These are phyloP conservation scores for Diabrotica undecimpunctata DNA, from an alignment of 1,140 invertebrate genomes.

Conservation along the genomic window DNA sequence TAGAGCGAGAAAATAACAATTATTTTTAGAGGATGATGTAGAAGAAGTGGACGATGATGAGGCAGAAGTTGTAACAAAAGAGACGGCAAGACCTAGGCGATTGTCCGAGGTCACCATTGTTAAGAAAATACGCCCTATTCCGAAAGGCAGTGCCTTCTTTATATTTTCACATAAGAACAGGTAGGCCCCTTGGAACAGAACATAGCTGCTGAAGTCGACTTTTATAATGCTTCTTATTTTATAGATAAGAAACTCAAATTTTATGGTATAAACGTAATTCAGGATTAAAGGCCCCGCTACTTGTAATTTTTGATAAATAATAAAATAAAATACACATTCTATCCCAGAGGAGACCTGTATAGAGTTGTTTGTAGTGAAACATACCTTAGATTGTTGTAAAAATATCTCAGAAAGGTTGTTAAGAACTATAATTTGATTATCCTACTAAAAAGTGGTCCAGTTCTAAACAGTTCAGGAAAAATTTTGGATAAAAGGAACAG, in stretches of 20 bases:
- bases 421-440: too few relatives aligned
- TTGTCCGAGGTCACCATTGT: slow-evolving; percentile 87
- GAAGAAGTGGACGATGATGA: slow-evolving; percentile 24
- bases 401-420: too few relatives aligned
- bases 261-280: too few relatives aligned
- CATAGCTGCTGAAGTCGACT: slow-evolving; percentile 41
- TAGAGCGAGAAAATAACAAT: slow-evolving; percentile 35
- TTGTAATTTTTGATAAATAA: too few relatives aligned
- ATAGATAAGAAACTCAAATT: neutral
- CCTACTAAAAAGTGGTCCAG: too few relatives aligned
- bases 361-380: too few relatives aligned
- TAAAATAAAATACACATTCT: too few relatives aligned
- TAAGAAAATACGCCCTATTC: slow-evolving; percentile 89
- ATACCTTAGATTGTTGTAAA: too few relatives aligned
- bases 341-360: too few relatives aligned
- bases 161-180: slow-evolving; percentile 92
- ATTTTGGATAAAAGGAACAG: too few relatives aligned
- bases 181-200: slow-evolving; percentile 53
- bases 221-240: neutral
- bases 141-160: slow-evolving; percentile 90
- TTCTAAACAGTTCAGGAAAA: too few relatives aligned
- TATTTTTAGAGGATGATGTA: slow-evolving; percentile 50
- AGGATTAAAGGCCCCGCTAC: too few relatives aligned
- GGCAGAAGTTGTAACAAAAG: slow-evolving; percentile 37
- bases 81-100: slow-evolving; percentile 76